Evolutionary conservation across 2,888 invertebrate genomes (phyloP).

Genomic region (Flexamia atlantica): DNA sequence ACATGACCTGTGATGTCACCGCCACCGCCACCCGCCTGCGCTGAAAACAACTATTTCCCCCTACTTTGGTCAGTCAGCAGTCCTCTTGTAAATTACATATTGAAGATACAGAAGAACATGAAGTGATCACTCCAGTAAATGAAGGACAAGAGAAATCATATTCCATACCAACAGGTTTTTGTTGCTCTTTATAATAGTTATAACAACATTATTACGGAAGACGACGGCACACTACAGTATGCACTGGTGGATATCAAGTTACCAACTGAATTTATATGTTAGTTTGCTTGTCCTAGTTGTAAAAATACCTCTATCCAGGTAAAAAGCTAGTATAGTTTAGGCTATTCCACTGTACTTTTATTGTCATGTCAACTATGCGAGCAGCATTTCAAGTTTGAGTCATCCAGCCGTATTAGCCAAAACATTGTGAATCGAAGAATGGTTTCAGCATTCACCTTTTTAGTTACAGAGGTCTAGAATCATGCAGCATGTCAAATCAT

Average conservation of each 20-base stretch:
- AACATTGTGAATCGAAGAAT: conserved; percentile 7
- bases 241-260: background rate
- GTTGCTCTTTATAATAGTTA: conserved; percentile 2
- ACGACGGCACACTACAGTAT: background rate
- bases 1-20: no score
- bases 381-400: background rate
- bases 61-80: no score
- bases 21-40: no score
- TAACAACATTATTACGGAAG: background rate
- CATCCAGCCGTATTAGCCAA: background rate
- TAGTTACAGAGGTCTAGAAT: conserved; percentile 6
- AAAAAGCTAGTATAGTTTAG: background rate
- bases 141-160: background rate
- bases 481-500: conserved; percentile 40
- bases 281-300: conserved; percentile 2
- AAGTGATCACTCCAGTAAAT: no score
- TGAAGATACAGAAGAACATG: no score
- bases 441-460: background rate
- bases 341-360: background rate
- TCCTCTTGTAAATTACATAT: no score
- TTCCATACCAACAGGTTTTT: background rate
- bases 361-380: background rate
- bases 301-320: background rate
- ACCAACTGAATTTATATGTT: background rate
- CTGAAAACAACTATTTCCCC: no score